A percentile compares a stretch with the other conserved stretches of the same genome.
phyloP scores from a whole-genome alignment of 2,113 vertebrate species.

The Elgaria multicarinata region DNA sequence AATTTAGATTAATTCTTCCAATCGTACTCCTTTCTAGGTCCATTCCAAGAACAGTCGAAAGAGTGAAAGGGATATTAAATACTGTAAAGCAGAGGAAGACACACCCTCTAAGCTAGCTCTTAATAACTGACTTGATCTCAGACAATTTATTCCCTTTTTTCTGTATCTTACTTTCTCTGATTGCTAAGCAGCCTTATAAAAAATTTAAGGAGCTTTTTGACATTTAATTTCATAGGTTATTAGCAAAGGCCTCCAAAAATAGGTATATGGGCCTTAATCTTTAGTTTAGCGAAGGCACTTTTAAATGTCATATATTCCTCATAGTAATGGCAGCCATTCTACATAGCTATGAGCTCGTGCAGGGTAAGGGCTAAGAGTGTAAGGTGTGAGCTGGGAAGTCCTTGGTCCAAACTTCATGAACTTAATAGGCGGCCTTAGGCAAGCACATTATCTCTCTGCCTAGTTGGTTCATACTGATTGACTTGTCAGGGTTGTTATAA shows the following conservation, averaged over 20 bases:
- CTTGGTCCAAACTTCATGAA: background rate
- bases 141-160: background rate
- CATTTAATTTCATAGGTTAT: constrained; percentile 29
- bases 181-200: constrained; percentile 1
- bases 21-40: background rate
- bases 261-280: constrained; percentile 1
- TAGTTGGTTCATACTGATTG: background rate
- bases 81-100: background rate
- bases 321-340: background rate
- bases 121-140: background rate
- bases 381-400: background rate
- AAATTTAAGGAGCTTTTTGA: background rate
- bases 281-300: background rate
- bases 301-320: constrained; percentile 12
- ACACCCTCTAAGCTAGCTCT: background rate
- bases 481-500: background rate
- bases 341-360: background rate
- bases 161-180: background rate
- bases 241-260: constrained; percentile 2
- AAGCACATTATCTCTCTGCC: background rate
- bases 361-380: background rate
- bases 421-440: background rate
- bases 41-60: background rate
- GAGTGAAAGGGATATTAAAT: background rate
- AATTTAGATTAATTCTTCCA: background rate